A percentile compares a stretch with the other conserved stretches of the same genome.
Conservation (phyloP, 2,888 invertebrate species). For the Caenorhabditis imperialis region DNA sequence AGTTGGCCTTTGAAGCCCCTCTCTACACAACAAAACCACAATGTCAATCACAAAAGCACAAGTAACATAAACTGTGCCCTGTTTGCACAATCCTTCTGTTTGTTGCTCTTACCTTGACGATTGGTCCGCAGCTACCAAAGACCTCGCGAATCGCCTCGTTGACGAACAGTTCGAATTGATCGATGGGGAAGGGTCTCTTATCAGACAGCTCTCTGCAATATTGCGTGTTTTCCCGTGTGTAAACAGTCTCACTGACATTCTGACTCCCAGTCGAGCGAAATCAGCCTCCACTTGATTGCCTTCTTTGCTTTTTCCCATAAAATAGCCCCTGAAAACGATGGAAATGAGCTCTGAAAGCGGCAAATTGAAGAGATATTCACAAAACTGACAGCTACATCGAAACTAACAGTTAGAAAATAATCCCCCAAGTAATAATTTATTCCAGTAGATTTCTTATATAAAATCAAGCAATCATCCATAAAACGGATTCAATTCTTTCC, state of each 20-base stretch:
- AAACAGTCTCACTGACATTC: conserved; percentile 51
- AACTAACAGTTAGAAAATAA: too few relatives aligned
- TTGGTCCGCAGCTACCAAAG: conserved; percentile 60
- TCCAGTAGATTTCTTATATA: too few relatives aligned
- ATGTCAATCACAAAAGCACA: too few relatives aligned
- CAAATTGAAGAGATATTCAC: too few relatives aligned
- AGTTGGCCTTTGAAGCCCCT: too few relatives aligned
- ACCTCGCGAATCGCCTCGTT: conserved; percentile 59
- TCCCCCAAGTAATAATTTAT: too few relatives aligned
- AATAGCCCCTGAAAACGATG: conserved; percentile 1
- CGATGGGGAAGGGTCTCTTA: conserved; percentile 45
- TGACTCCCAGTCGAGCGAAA: conserved; percentile 59
- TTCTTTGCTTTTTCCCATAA: conserved; percentile 32
- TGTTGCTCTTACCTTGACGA: conserved; percentile 56
- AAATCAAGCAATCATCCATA: too few relatives aligned
- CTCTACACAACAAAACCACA: too few relatives aligned
- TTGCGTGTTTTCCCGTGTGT: neutral
- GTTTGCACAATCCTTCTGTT: too few relatives aligned
- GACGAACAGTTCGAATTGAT: conserved; percentile 64
- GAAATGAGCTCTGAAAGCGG: too few relatives aligned
- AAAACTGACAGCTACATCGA: too few relatives aligned
- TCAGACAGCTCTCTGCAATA: conserved; percentile 54
- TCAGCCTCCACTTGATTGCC: conserved; percentile 51
- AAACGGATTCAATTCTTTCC: too few relatives aligned
- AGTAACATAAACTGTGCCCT: conserved; percentile 1